phyloP scores from a whole-genome alignment of 2,888 invertebrate species.

The Lasioglossum zephyrum region DNA sequence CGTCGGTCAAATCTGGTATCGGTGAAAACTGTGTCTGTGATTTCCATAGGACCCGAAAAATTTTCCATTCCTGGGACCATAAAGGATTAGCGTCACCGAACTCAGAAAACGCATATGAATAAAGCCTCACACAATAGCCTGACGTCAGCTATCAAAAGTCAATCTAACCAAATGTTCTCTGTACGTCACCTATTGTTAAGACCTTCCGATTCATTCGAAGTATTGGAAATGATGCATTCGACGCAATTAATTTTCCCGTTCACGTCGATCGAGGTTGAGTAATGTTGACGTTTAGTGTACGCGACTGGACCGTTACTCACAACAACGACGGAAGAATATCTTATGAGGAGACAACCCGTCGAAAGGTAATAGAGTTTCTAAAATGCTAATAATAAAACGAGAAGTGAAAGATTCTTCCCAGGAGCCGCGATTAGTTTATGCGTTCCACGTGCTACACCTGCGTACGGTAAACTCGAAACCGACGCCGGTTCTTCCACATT shows the following conservation, averaged over 20 bases:
- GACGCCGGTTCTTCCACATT: slow-evolving; percentile 19
- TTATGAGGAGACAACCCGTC: not conserved
- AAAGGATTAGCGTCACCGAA: not conserved
- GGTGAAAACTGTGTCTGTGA: too few species aligned
- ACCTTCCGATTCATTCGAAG: not conserved
- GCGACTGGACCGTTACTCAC: not conserved
- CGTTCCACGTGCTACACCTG: slow-evolving; percentile 13
- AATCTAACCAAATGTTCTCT: not conserved
- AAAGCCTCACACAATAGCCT: not conserved
- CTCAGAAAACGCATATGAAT: not conserved
- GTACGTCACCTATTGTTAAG: not conserved
- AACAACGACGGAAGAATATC: not conserved
- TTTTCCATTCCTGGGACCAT: not conserved
- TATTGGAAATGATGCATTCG: not conserved
- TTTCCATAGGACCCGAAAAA: too few species aligned
- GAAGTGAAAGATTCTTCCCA: not conserved
- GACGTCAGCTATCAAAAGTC: not conserved
- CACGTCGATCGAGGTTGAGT: not conserved
- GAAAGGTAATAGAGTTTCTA: not conserved
- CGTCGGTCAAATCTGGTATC: too few species aligned
- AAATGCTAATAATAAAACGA: not conserved
- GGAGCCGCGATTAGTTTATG: slow-evolving; percentile 1
- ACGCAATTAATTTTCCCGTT: not conserved
- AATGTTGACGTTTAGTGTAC: not conserved
- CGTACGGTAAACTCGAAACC: slow-evolving; percentile 25